These are phyloP conservation scores for Temnothorax longispinosus DNA, from an alignment of 1,140 invertebrate species.

Conservation along the genomic window DNA sequence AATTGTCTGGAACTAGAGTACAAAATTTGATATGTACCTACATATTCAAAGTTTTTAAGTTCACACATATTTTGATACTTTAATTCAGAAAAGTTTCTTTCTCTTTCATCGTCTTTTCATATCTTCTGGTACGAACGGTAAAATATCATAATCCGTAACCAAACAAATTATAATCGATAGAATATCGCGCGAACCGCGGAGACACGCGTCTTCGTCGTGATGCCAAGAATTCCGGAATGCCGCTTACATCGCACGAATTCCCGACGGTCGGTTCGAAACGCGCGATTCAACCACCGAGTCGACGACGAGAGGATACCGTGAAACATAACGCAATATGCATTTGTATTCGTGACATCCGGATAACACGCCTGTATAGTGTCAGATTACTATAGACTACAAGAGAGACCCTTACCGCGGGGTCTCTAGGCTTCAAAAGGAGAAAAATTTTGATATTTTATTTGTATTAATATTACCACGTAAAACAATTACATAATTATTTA, in stretches of 20 bases:
- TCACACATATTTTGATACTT: background rate
- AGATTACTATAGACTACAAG: background rate
- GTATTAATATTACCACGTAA: background rate
- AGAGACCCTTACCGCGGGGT: background rate
- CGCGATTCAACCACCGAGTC: conserved; percentile 12
- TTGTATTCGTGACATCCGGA: background rate
- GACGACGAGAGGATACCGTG: conserved; percentile 11
- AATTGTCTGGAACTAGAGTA: too few relatives aligned
- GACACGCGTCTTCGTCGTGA: background rate
- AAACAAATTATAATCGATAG: background rate
- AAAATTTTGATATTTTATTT: background rate
- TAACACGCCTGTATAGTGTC: conserved; percentile 14
- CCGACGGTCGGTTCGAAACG: conserved; percentile 32
- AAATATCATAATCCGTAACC: background rate
- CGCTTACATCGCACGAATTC: conserved; percentile 41
- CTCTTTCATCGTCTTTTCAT: background rate
- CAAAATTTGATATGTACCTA: too few relatives aligned
- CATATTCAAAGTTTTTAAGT: too few relatives aligned
- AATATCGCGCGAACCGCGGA: background rate
- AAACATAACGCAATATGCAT: background rate
- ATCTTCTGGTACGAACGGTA: background rate
- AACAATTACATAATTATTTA: background rate
- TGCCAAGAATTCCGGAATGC: conserved; percentile 46
- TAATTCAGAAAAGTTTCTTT: background rate
- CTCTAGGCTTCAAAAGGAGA: background rate